Base-by-base conservation (phyloP, 2,888 invertebrate genomes). In the Metacarcinus magister region DNA sequence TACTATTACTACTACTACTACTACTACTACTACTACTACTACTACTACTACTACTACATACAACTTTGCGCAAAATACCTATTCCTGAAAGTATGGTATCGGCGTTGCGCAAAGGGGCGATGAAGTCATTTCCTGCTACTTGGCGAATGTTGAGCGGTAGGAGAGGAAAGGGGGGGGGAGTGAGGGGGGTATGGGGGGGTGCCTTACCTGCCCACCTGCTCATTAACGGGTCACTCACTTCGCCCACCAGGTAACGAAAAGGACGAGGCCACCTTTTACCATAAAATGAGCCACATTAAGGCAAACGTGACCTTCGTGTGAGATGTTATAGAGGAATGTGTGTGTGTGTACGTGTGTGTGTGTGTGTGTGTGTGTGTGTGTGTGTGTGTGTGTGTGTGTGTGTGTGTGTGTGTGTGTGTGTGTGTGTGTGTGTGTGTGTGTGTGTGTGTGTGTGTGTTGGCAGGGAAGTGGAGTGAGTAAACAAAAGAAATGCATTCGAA, bases 171-270 rank as follows among this genome's bases (percentile, higher is more conserved):
- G 16, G 67, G n/a, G 2, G 67, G n/a, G 67, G 2, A 13, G n/a
- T 19, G 23, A 19, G 67, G 23, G 23, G 67, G 28, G 5, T 0
- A 0, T 0, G 28, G 32, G 32, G 82, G 2, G 82, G 32, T 19
- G 82, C 32, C 82, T 82, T 82, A 28, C 32, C 82, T 82, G 82
- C 5, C 32, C 82, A 82, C 82, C 82, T 7, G 8, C 82, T 82
- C 82, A 82, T 82, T 82, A 82, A 82, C 32, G 82, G 82, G 32
- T 23, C 82, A 82, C 82, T 82, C 67, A 67, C 67, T 54, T n/a
- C 67, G n/a, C n/a, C n/a, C 28, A 4, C 82, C 82, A 82, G 82
- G 82, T 82, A 82, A 82, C 82, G 82, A n/a, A 32, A 32, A 28
- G 82, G 82, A 82, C 28, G 28, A 54, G 82, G 32, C 16, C 28